Percentiles rank a stretch among this genome's conserved stretches.
Conservation (phyloP, 2,113 vertebrate genomes). For the Cnemophilus loriae region DNA sequence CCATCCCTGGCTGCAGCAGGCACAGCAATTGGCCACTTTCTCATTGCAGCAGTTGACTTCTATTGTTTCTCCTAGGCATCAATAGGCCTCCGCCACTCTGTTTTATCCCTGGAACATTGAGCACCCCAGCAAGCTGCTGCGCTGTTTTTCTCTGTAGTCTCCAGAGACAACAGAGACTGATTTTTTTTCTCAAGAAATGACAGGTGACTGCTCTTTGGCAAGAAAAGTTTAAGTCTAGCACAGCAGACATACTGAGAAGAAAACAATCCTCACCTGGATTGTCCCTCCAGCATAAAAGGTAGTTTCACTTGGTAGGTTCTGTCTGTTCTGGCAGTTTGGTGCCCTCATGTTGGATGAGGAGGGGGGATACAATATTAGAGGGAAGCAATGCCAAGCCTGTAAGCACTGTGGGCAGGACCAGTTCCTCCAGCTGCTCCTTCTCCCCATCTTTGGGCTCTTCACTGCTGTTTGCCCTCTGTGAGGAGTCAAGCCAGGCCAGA, state of each 20-base stretch:
- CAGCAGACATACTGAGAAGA: background rate
- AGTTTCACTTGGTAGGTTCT: background rate
- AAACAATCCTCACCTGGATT: background rate
- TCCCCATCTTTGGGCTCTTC: background rate
- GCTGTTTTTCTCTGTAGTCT: background rate
- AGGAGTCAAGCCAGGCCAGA: background rate
- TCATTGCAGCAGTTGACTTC: background rate
- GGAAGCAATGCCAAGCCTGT: background rate
- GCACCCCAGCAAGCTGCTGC: background rate
- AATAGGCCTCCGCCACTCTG: background rate
- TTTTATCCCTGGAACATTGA: background rate
- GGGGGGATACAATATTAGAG: no score
- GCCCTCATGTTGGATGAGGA: background rate
- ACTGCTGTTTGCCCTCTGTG: background rate
- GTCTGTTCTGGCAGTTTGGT: background rate
- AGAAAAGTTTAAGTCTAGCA: background rate
- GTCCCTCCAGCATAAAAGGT: background rate
- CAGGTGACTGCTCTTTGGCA: slow-evolving; percentile 10
- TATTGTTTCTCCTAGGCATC: background rate
- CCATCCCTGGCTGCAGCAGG: background rate
- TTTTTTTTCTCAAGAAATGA: background rate
- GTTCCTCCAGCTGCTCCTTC: background rate
- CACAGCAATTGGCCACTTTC: background rate
- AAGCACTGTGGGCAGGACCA: background rate
- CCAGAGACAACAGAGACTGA: background rate